Evolutionary conservation across 2,888 invertebrate species (phyloP), one percentile per base, ranked within the genome.

Genomic region (Exephanes ischioxanthus): DNA sequence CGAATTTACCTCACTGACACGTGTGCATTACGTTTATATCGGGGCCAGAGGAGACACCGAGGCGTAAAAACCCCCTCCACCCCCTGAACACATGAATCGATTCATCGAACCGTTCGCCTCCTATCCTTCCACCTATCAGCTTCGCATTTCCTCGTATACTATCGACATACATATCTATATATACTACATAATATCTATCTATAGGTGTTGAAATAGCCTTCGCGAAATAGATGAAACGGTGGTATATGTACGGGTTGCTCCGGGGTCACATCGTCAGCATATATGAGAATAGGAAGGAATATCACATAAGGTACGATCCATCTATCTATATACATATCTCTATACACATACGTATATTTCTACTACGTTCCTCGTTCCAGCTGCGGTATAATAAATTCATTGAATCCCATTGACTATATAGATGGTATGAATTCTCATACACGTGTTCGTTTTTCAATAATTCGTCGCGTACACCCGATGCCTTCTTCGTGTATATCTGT

Each of bases 31-130:
- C 26, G 19, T 5, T 30, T 68, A 33, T 73, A 68, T 80, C 58
- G 71, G 51, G 53, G 53, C 58, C 61, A 61, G 45, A 66, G 45
- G 63, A 53, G 77, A 71, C 33, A 77, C 68, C 30, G n/a, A 33
- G 22, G 63, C 58, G 68, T 73, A 80, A 75, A 75, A 48, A 79
- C 55, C 66, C 63, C 76, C 68, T 26, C 30, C 53, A 11, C 61
- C 16, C 14, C 45, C 45, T 3, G 45, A 79, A 53, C 71, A 75
- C 70, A 73, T 26, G 37, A 85, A 85, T 81, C 85, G 82, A 82
- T 82, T 78, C 75, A 82, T 81, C 81, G 82, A 82, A 82, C 70
- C 73, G 63, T 82, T 78, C 53, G 73, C 68, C 68, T 70, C 37
- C 58, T 67, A 72, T 61, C 55, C 53, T 41, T 63, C 53, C 26